Evolutionary conservation across 2,113 vertebrate species (phyloP).

Genomic region (Gracilinanus agilis): DNA sequence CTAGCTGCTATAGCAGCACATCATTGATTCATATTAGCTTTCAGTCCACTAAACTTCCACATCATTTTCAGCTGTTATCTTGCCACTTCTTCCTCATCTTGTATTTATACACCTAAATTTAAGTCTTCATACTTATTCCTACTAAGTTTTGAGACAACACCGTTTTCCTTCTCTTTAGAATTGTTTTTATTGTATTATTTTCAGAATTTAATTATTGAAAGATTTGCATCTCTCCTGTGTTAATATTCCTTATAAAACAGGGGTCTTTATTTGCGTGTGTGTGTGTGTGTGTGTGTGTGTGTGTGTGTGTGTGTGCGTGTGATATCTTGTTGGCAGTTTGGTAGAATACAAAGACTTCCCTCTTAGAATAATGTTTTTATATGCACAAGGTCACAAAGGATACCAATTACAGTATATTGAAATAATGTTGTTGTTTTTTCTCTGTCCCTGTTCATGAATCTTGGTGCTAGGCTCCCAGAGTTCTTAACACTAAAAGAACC

Average conservation of each 20-base stretch:
- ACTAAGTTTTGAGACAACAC: not conserved
- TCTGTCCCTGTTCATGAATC: not conserved
- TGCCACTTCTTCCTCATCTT: not conserved
- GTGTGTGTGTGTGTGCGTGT: not conserved
- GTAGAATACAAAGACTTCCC: not conserved
- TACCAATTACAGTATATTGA: not conserved
- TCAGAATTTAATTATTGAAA: not conserved
- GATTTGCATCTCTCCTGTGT: not conserved
- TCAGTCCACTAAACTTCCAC: not conserved
- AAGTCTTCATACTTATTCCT: not conserved
- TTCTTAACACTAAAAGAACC: not conserved
- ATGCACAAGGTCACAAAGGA: not conserved
- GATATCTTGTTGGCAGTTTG: not conserved
- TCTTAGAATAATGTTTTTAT: not conserved
- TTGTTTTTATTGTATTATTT: not conserved
- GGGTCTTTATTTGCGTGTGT: not conserved
- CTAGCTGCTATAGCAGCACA: not conserved
- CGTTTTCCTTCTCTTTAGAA: not conserved
- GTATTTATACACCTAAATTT: not conserved
- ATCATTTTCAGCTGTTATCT: not conserved
- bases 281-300: not conserved
- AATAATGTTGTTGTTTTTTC: not conserved
- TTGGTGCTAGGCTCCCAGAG: not conserved
- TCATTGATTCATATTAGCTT: not conserved
- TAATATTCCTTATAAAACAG: not conserved